Evolutionary conservation across 2,797 vertebrate species (phyloP).

Genomic region (Xiphorhynchus erythropygius): DNA sequence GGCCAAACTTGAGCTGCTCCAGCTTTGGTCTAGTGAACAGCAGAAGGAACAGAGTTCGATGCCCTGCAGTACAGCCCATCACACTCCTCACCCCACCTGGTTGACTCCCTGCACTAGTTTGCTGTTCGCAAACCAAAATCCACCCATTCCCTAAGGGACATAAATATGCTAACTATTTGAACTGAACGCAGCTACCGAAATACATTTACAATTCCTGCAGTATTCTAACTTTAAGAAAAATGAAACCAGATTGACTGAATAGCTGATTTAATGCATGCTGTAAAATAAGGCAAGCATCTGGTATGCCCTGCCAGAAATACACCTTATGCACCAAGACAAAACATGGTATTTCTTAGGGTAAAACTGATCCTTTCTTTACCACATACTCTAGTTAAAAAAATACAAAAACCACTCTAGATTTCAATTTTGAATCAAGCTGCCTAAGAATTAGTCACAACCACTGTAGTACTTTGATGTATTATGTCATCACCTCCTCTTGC

Average conservation of each 20-base stretch:
- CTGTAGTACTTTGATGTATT: not conserved
- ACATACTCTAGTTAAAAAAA: not conserved
- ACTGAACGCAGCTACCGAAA: not conserved
- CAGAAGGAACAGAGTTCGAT: not conserved
- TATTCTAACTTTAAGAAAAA: not conserved
- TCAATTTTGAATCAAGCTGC: not conserved
- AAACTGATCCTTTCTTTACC: not conserved
- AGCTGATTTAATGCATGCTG: not conserved
- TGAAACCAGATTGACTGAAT: not conserved
- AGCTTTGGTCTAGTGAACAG: not conserved
- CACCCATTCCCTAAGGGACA: not conserved
- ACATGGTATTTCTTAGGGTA: not conserved
- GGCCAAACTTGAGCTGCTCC: not conserved
- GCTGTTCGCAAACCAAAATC: not conserved
- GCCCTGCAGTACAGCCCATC: not conserved
- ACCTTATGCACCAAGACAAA: not conserved
- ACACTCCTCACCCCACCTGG: no score
- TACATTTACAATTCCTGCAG: not conserved
- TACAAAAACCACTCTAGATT: accelerated
- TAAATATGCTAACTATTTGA: not conserved
- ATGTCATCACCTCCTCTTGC: not conserved
- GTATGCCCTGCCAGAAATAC: accelerated
- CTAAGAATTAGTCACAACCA: not conserved
- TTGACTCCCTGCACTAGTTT: not conserved
- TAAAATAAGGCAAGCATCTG: not conserved